Base-by-base conservation (phyloP, 1,140 invertebrate species). In the Drosophila sp. region DNA sequence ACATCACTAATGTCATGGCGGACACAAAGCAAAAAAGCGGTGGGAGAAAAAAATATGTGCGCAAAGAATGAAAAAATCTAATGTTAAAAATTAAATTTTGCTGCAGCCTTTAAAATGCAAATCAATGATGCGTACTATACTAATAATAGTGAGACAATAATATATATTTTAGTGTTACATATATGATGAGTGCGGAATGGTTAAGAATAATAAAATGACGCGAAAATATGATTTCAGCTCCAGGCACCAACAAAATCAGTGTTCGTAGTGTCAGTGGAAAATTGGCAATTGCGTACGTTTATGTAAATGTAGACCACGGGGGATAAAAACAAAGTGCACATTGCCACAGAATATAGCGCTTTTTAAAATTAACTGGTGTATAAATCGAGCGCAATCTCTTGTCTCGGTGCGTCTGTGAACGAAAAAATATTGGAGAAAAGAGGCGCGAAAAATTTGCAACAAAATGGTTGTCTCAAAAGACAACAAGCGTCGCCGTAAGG, bases 401-500 rank as follows among this genome's bases (percentile, higher is more conserved):
- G 29, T 66, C 48, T 61, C 16, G 21, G 21, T 38, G 16, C 13
- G 54, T 53, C 43, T 71, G 58, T 75, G 69, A 29, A 79, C 46
- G 18, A 29, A 32, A 14, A 67, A 56, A 69, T 70, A 74, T 70
- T 70, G 65, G 67, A 45, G 46, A 43, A 40, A 75, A 89, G 84
- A 89, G 79, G 84, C 83, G 83, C 84, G 73, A 89, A 89, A 89
- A 83, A 59, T 83, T 80, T 54, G 76, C 78, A 56, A 81, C 73
- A 87, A 91, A 89, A 92, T 92, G 91, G 91, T 92, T 86, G 91
- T 92, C 78, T 92, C 91, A 50, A 92, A 92, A 90, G 87, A 91
- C 77, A 87, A 78, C 72, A 92, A 92, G 80, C 84, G 89, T 78
- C 90, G 91, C 69, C 83, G 83, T 59, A 89, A 89, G 83, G 83